Evolutionary conservation across 2,113 vertebrate species (phyloP).

Genomic region (Gadus macrocephalus): DNA sequence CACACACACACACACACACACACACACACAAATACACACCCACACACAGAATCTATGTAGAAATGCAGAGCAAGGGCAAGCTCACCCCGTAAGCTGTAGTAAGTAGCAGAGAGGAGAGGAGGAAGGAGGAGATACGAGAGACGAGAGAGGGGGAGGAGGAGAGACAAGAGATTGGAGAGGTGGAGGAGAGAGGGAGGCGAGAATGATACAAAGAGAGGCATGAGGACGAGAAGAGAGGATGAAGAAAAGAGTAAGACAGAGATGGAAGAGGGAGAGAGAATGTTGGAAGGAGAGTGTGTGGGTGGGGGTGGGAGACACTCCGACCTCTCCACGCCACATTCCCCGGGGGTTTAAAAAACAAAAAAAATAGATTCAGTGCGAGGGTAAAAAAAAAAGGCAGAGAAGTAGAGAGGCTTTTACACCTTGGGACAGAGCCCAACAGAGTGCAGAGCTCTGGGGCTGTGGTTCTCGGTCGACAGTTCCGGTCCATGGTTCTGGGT

Average conservation of each 20-base stretch:
- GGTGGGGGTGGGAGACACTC: conserved; percentile 25
- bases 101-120: background rate
- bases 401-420: conserved; percentile 8
- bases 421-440: conserved; percentile 27
- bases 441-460: conserved; percentile 6
- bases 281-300: background rate
- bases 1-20: conserved; percentile 4
- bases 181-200: conserved; percentile 31
- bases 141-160: conserved; percentile 4
- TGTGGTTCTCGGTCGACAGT: too few relatives aligned
- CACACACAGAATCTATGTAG: background rate
- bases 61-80: conserved; percentile 38
- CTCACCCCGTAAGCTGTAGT: conserved; percentile 7
- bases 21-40: conserved; percentile 14
- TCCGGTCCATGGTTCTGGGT: too few relatives aligned
- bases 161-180: conserved; percentile 26
- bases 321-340: too few relatives aligned
- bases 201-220: conserved; percentile 30
- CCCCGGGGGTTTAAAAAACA: too few relatives aligned
- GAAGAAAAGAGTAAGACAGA: background rate
- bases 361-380: conserved; percentile 28
- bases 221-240: conserved; percentile 23
- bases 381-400: conserved; percentile 28
- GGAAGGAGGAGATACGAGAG: background rate
- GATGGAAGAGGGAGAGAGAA: conserved; percentile 2